Base-by-base conservation (phyloP, 2,888 invertebrate species). In the Drosophila quinaria region DNA sequence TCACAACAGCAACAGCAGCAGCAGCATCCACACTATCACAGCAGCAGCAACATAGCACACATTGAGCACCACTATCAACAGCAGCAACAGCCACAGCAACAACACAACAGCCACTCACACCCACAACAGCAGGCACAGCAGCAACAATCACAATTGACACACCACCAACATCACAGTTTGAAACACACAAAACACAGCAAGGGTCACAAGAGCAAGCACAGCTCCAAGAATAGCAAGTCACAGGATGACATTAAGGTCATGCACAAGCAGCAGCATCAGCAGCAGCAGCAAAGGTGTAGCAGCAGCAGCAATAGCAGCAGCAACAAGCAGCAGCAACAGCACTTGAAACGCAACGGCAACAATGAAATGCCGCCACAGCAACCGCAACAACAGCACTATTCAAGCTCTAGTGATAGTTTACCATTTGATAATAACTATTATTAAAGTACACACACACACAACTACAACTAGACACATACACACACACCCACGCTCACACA, bases 321-420 rank as follows among this genome's bases (percentile, higher is more conserved):
- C 73, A 75, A 61, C 52, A 22, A 67, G n/a, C 70, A 70, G 17
- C 72, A 73, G 33, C 72, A 81, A 74, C 74, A 71, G 44, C 52
- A 62, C 1, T 33, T 54, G 35, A 86, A 86, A 61, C 82, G 82
- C 73, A 78, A 70, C 33, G 68, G 66, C 80, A 81, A 76, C 63
- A 90, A 81, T 62, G 71, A 85, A 58, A 25, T 74, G 68, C 44
- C 70, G 70, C 76, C 80, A 39, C 82, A 77, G 66, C 80, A 73
- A 19, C 79, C 66, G 15, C 78, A 70, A 33, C 69, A 70, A 59
- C 80, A 78, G 25, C 83, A 91, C 70, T 91, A 91, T 64, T 83
- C 90, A 51, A 92, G 92, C 71, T 92, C 92, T 70, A 92, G 90
- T 86, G 92, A 92, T 79, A 92, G 92, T 81, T 81, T 92, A 79